Percentiles rank a stretch among this genome's conserved stretches.
Evolutionary conservation across 92 coral and sea anemone species (phyloP).

Genomic region (Desmophyllum pertusum): DNA sequence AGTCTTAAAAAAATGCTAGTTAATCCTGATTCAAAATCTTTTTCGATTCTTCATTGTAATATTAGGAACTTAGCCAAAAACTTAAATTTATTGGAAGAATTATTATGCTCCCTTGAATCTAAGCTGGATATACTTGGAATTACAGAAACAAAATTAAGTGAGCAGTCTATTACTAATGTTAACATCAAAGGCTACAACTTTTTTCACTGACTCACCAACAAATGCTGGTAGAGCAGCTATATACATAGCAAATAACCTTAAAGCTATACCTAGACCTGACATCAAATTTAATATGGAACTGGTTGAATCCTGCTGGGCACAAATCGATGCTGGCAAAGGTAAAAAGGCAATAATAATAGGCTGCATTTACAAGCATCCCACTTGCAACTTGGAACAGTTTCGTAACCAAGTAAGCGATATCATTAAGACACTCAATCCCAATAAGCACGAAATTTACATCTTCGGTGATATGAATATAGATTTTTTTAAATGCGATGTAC

Average conservation of each 20-base stretch:
- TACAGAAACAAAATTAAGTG: conserved; percentile 57
- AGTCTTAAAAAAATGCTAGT: conserved; percentile 27
- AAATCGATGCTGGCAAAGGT: too few species aligned
- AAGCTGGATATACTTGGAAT: conserved; percentile 48
- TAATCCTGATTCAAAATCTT: conserved; percentile 18
- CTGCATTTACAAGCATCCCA: too few species aligned
- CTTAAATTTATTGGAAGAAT: conserved; percentile 25
- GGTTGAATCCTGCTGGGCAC: conserved; percentile 56
- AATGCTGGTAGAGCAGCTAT: conserved; percentile 57
- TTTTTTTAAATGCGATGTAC: conserved; percentile 14
- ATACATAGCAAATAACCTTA: conserved; percentile 40
- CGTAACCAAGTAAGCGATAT: conserved; percentile 21
- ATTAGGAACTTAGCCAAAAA: conserved; percentile 45
- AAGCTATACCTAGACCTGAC: conserved; percentile 55
- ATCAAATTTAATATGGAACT: conserved; percentile 47
- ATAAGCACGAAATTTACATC: conserved; percentile 20
- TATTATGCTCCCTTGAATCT: conserved; percentile 41
- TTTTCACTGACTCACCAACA: conserved; percentile 57
- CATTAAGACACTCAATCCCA: conserved; percentile 21
- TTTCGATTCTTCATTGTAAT: conserved; percentile 49
- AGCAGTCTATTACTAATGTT: conserved; percentile 37
- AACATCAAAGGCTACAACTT: conserved; percentile 50
- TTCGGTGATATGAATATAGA: conserved; percentile 37
- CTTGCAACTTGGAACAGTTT: conserved; percentile 6
- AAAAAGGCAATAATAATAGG: too few species aligned